These are phyloP conservation scores for Oligia fasciuncula DNA, from an alignment of 2,888 invertebrate species.

Conservation along the genomic window DNA sequence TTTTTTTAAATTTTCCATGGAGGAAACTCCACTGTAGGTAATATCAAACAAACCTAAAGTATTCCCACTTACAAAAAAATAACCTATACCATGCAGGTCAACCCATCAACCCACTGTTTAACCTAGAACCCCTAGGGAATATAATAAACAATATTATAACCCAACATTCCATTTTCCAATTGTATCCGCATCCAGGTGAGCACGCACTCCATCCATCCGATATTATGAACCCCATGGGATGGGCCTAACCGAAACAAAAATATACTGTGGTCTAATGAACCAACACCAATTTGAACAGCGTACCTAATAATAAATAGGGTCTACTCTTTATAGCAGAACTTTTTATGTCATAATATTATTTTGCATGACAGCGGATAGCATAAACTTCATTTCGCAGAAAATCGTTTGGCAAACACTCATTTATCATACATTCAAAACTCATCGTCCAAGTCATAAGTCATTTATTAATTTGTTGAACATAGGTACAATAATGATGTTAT, in stretches of 20 bases:
- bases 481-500: too few species aligned
- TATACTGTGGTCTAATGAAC: constrained; percentile 13
- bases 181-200: constrained; percentile 1
- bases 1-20: neutral
- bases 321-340: neutral
- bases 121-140: neutral
- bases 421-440: too few species aligned
- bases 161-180: constrained; percentile 10
- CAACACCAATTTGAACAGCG: constrained; percentile 1
- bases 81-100: neutral
- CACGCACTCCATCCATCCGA: constrained; percentile 14
- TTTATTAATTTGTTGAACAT: too few species aligned
- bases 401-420: neutral
- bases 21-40: too few species aligned
- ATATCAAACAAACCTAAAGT: neutral
- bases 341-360: neutral
- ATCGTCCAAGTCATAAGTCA: too few species aligned
- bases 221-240: constrained; percentile 26
- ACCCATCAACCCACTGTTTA: neutral
- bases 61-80: neutral
- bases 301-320: constrained; percentile 11
- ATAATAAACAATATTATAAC: neutral
- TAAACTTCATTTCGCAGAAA: neutral
- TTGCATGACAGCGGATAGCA: neutral
- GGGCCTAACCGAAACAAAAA: constrained; percentile 24